phyloP scores from a whole-genome alignment of 2,797 vertebrate species.

The Lacerta agilis region DNA sequence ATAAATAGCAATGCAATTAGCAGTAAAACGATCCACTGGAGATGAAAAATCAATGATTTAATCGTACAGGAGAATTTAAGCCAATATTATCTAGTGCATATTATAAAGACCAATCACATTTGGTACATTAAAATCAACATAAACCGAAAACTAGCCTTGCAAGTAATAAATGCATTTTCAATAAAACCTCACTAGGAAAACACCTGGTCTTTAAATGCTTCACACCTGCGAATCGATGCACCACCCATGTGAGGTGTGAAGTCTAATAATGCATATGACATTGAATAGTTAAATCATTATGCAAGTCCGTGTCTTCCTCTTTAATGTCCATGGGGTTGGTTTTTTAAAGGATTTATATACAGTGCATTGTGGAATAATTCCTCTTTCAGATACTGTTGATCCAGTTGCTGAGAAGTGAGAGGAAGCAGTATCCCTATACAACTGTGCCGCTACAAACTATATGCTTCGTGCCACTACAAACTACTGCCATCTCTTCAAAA shows the following conservation, averaged over 20 bases:
- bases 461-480: no score
- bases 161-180: slow-evolving; percentile 44
- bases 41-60: slow-evolving; percentile 44
- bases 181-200: slow-evolving; percentile 12
- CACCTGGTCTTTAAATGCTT: slow-evolving; percentile 26
- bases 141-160: slow-evolving; percentile 21
- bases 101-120: background rate
- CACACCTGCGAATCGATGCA: slow-evolving; percentile 33
- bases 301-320: slow-evolving; percentile 30
- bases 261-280: slow-evolving; percentile 32
- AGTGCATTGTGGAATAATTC: background rate
- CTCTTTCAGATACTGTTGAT: background rate
- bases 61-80: background rate
- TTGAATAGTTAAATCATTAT: slow-evolving; percentile 22
- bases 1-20: slow-evolving; percentile 51
- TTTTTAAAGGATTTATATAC: slow-evolving; percentile 16
- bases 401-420: background rate
- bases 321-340: accelerated
- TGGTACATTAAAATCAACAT: slow-evolving; percentile 39
- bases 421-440: background rate
- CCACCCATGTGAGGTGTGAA: background rate
- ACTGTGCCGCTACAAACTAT: no score
- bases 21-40: slow-evolving; percentile 52
- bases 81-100: background rate
- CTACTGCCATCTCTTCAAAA: background rate